Evolutionary conservation across 2,797 vertebrate genomes (phyloP), one percentile per base, ranked within the genome.

Genomic region (Sebastiscus tertius): DNA sequence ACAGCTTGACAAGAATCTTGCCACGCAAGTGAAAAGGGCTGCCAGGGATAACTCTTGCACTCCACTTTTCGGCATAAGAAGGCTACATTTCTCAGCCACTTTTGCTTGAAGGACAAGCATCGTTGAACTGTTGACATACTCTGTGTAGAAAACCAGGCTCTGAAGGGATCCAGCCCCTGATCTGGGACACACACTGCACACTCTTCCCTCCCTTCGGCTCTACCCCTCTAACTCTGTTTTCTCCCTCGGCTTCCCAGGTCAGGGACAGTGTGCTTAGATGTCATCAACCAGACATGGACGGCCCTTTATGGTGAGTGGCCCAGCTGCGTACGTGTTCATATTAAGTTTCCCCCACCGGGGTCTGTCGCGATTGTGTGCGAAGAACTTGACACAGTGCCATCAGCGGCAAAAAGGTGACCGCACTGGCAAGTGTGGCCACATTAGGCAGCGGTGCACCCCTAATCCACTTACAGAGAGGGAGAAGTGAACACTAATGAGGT

Each of bases 271-370:
- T 99, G 98, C 97, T 96, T 99, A 97, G 98, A 99, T 96, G 98
- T 99, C 93, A 99, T 99, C 95, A 99, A 99, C 96, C 98, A 99
- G 93, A 99, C 98, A 76, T 99, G 98, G 98, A 99, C 98, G 92
- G 98, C 98, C 92, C 97, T 99, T 83, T 99, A 99, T 10, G 98
- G 98, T 99, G 83, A 93, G 91, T 91, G 54, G 27, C 18, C 54
- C 61, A 22, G 1, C 46, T 70, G 63, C 24, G 2, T 74, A 18
- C 36, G 33, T 61, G 59, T 56, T 66, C 60, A 69, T 87, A 88
- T 93, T 72, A 72, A 34, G 72, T 87, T 72, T 69, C 86, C 71
- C 68, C 68, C 72, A 9, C 61, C 8, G 68, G 74, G 62, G 49
- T 63, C 59, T 6, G 12, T 85, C 83, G 81, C 69, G 71, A 77